Conservation (phyloP, 1,140 invertebrate genomes). For the Drosophila melanica region DNA sequence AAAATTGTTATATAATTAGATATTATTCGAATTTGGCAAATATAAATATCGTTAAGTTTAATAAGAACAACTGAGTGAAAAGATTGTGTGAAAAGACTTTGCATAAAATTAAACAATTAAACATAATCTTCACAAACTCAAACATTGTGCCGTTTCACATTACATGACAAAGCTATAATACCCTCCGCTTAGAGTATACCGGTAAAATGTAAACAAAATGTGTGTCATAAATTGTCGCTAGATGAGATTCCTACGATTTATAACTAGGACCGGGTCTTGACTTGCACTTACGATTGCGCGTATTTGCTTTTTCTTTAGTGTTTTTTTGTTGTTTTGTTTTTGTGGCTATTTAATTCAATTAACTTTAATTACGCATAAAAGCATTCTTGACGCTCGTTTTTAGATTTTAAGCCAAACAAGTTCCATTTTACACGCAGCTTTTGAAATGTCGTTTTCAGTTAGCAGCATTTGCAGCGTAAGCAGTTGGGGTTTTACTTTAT, state of each 20-base stretch:
- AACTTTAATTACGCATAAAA: constrained; percentile 74
- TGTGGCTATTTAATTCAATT: constrained; percentile 69
- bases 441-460: constrained; percentile 54
- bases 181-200: not conserved
- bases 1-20: too few species aligned
- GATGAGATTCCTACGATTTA: constrained; percentile 48
- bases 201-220: constrained; percentile 22
- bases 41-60: too few species aligned
- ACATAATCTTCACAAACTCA: not conserved
- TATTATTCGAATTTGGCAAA: too few species aligned
- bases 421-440: constrained; percentile 62
- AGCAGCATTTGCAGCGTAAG: constrained; percentile 2
- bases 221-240: constrained; percentile 72
- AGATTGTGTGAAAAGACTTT: too few species aligned
- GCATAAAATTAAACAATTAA: too few species aligned
- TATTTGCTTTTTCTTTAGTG: constrained; percentile 13
- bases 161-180: not conserved
- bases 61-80: too few species aligned
- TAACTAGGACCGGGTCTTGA: constrained; percentile 43
- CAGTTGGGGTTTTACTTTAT: not conserved
- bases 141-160: not conserved
- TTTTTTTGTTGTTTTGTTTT: not conserved
- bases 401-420: constrained; percentile 61
- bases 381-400: constrained; percentile 46
- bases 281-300: constrained; percentile 41